Conservation (phyloP, 2,113 vertebrate species). For the Tautogolabrus adspersus region DNA sequence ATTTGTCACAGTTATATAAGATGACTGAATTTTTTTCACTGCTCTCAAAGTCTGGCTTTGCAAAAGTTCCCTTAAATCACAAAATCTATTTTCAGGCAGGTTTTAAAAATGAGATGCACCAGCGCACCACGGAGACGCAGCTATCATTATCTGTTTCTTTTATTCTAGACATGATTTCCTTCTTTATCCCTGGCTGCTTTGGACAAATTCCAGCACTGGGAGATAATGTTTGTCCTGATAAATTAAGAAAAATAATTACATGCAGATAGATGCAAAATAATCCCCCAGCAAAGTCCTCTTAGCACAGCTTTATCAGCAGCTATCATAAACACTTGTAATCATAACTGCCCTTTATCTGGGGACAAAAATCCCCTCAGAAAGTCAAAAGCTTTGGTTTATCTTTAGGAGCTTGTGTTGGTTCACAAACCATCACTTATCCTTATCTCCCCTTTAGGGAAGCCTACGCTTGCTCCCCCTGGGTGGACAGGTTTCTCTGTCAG, state of each 20-base stretch:
- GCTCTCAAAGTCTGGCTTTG: too few species aligned
- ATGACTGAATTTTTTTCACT: too few species aligned
- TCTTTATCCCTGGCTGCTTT: slow-evolving; percentile 15
- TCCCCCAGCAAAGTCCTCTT: slow-evolving; percentile 28
- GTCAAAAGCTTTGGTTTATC: slow-evolving; percentile 34
- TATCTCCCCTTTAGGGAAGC: slow-evolving; percentile 48
- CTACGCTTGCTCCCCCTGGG: slow-evolving; percentile 22
- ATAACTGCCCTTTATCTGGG: slow-evolving; percentile 37
- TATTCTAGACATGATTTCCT: neutral
- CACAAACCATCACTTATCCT: slow-evolving; percentile 61
- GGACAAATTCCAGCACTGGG: slow-evolving; percentile 1
- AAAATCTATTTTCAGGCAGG: neutral
- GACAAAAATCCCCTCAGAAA: slow-evolving; percentile 13
- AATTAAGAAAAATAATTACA: slow-evolving; percentile 38
- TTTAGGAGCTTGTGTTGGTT: slow-evolving; percentile 38
- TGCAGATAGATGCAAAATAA: slow-evolving; percentile 43
- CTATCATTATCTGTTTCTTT: neutral
- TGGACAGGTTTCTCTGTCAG: slow-evolving; percentile 63
- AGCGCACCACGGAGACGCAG: neutral
- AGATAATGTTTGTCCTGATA: slow-evolving; percentile 38
- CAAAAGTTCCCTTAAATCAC: neutral
- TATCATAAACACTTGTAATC: slow-evolving; percentile 36
- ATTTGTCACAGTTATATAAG: too few species aligned
- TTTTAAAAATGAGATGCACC: neutral
- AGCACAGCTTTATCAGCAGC: slow-evolving; percentile 38